Conservation (phyloP, 2,888 invertebrate species). For the Chelonus formosanus region DNA sequence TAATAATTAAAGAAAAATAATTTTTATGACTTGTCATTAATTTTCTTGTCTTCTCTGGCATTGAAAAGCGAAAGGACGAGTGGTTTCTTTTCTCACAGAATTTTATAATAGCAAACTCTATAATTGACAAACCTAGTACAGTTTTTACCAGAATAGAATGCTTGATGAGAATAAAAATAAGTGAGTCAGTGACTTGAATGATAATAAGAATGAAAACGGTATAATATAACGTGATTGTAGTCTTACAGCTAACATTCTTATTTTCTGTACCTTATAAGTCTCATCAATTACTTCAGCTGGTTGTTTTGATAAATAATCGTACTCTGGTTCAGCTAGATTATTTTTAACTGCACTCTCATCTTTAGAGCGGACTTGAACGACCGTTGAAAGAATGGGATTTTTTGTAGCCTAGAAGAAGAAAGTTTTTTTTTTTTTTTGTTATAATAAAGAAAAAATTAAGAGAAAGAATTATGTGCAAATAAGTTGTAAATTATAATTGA, state of each 20-base stretch:
- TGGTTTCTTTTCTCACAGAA: too few species aligned
- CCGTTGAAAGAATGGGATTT: conserved; percentile 67
- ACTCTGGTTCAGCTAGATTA: conserved; percentile 82
- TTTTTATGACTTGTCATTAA: background rate
- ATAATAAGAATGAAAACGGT: too few species aligned
- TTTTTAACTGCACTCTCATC: conserved; percentile 69
- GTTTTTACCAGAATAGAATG: too few species aligned
- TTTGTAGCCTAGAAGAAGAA: conserved; percentile 39
- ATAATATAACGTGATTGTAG: too few species aligned
- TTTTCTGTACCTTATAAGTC: conserved; percentile 74
- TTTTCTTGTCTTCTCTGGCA: conserved; percentile 9
- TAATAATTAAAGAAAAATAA: background rate
- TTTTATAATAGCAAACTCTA: too few species aligned
- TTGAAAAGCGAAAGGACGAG: conserved; percentile 22
- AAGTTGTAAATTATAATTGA: background rate
- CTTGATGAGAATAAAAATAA: too few species aligned
- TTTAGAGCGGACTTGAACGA: conserved; percentile 67
- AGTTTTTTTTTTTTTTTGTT: background rate
- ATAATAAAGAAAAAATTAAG: conserved; percentile 1
- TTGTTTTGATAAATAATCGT: conserved; percentile 84
- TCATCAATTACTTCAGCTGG: conserved; percentile 87
- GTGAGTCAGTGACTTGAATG: too few species aligned
- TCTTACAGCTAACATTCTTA: too few species aligned
- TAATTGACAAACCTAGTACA: too few species aligned
- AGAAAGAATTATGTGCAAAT: conserved; percentile 10